Percentiles rank a stretch among this genome's conserved stretches.
phyloP scores from a whole-genome alignment of 2,113 vertebrate genomes.

The Phoenicopterus ruber region DNA sequence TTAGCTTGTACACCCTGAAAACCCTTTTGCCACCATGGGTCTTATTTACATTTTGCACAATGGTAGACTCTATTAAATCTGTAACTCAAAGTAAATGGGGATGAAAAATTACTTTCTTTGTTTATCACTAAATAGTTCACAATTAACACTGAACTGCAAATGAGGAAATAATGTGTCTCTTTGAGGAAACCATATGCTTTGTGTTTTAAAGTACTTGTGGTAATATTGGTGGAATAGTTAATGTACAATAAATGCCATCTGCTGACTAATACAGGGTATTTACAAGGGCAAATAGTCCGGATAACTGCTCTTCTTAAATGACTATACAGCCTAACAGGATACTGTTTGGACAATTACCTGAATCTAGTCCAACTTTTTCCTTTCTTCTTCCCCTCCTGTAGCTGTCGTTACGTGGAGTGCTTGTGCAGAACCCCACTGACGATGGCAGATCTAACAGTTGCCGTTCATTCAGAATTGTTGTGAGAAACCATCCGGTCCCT shows the following conservation, averaged over 20 bases:
- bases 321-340: background rate
- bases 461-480: background rate
- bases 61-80: slow-evolving; percentile 33
- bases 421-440: background rate
- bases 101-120: slow-evolving; percentile 68
- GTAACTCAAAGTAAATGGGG: slow-evolving; percentile 49
- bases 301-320: slow-evolving; percentile 46
- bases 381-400: background rate
- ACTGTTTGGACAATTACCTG: slow-evolving; percentile 16
- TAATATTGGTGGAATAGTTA: slow-evolving; percentile 47
- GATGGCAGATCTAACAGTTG: background rate
- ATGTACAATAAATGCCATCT: slow-evolving; percentile 73
- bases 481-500: background rate
- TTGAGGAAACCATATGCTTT: slow-evolving; percentile 70
- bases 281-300: slow-evolving; percentile 53
- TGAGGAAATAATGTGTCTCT: slow-evolving; percentile 69
- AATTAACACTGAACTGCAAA: slow-evolving; percentile 73
- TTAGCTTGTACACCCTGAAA: background rate
- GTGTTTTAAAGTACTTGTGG: slow-evolving; percentile 46
- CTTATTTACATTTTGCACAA: slow-evolving; percentile 38
- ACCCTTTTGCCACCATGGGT: background rate
- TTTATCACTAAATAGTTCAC: slow-evolving; percentile 71
- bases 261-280: slow-evolving; percentile 73
- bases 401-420: background rate
- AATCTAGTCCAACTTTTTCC: background rate